Percentiles rank a stretch among this genome's conserved stretches.
Evolutionary conservation across 2,888 invertebrate genomes (phyloP).

Genomic region (Pharmacophagus antenor): DNA sequence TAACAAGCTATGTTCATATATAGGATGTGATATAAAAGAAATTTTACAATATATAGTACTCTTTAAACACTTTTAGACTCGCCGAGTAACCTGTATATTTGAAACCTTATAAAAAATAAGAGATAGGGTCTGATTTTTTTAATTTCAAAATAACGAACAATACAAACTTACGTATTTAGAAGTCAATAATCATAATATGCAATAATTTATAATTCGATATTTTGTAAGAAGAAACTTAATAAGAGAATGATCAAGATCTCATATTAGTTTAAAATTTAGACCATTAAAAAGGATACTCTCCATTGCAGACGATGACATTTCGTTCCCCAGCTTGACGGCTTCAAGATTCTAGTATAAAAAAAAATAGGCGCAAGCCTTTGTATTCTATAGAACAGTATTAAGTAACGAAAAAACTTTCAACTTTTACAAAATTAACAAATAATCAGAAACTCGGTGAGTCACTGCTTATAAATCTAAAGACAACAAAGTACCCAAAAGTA

Average conservation of each 20-base stretch:
- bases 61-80: no score
- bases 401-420: background rate
- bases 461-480: constrained; percentile 24
- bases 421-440: constrained; percentile 1
- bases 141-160: no score
- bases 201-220: background rate
- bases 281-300: constrained; percentile 91
- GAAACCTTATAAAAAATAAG: no score
- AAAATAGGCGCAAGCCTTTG: constrained; percentile 41
- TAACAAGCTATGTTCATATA: no score
- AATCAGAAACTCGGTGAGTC: constrained; percentile 35
- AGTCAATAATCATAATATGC: no score
- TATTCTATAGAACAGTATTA: background rate
- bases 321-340: constrained; percentile 88
- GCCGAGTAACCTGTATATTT: no score
- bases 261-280: background rate
- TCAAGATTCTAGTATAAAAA: constrained; percentile 45
- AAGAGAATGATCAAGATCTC: no score
- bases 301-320: constrained; percentile 93
- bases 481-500: constrained; percentile 8
- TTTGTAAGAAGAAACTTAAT: background rate
- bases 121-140: no score
- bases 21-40: no score
- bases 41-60: no score
- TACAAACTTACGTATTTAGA: no score